Base-by-base conservation (phyloP, 2,888 invertebrate genomes). In the Liopterus haemorrhoidalis region DNA sequence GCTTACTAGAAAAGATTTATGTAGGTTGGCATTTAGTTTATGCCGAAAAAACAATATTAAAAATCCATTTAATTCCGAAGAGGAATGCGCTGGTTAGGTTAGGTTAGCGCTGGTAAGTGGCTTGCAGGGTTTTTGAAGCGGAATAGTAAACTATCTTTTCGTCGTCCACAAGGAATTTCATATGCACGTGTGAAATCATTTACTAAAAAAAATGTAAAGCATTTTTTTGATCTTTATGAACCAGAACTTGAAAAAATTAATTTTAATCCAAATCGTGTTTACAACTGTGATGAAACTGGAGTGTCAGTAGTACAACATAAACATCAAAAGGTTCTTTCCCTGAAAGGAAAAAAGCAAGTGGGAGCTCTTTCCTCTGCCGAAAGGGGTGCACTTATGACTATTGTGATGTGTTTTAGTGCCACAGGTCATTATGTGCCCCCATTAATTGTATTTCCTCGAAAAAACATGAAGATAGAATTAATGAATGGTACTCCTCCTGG, bases 401-500 rank as follows among this genome's bases (percentile, higher is more conserved):
- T 14, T 35, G 37, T 50, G 35, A 27, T 48, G 22, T 50, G 48
- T 27, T 22, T 50, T 4, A 36, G 50, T 31, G 32, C 48, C 12
- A 37, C 31, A 14, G 45, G 48, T 21, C 33, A 30, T 9, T 46
- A 49, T 21, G 36, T 49, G 33, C 40, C 45, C 12, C 40, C 40
- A 2, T 31, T 40, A 20, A 40, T 40, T 9, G 22, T 30, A n/a
- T 63, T 62, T 49, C 51, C 53, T 1, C 31, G 61, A 4, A 56
- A 58, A 32, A 54, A 59, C 20, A 58, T 60, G 55, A 61, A 61
- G 33, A 44, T 44, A 1, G 54, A 61, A 16, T 49, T 64, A 11
- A 45, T 62, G 28, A 54, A 61, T 46, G 58, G 56, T 16, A 57
- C 58, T 12, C 63, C 62, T 30, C 49, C 57, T 35, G 58, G 57